phyloP scores from a whole-genome alignment of 2,888 invertebrate species.

The Dolomedes plantarius region DNA sequence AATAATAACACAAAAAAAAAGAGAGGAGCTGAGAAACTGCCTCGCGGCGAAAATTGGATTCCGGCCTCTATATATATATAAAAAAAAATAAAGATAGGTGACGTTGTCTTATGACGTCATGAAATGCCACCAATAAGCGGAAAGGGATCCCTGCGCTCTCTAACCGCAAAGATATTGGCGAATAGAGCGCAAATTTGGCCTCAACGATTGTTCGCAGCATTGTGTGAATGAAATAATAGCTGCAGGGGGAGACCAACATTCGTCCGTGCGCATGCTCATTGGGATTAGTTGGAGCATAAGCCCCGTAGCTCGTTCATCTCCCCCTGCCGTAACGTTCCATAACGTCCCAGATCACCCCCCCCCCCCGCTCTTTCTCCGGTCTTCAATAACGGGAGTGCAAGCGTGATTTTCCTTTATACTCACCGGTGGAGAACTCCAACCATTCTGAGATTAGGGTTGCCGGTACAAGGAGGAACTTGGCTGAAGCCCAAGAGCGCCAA shows the following conservation, averaged over 20 bases:
- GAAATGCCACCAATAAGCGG: constrained; percentile 61
- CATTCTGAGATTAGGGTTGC: constrained; percentile 53
- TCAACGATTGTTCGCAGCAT: constrained; percentile 60
- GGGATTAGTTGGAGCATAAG: constrained; percentile 69
- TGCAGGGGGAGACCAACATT: constrained; percentile 35
- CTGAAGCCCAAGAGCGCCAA: neutral
- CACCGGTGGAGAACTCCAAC: constrained; percentile 44
- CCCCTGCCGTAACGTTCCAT: constrained; percentile 31
- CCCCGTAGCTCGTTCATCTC: constrained; percentile 33
- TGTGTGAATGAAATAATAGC: constrained; percentile 71
- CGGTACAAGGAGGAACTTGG: neutral
- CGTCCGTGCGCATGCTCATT: constrained; percentile 45
- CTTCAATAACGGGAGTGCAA: constrained; percentile 57
- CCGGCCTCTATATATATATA: neutral
- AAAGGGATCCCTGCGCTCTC: constrained; percentile 44
- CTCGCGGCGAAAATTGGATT: constrained; percentile 4
- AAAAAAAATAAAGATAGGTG: constrained; percentile 24
- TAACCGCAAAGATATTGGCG: constrained; percentile 70
- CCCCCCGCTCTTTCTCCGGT: constrained; percentile 1
- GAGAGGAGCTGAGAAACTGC: neutral
- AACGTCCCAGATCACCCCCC: constrained; percentile 33
- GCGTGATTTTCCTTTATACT: constrained; percentile 69
- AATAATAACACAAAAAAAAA: neutral
- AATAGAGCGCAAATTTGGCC: constrained; percentile 68
- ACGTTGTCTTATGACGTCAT: constrained; percentile 54